Evolutionary conservation across 2,888 invertebrate species (phyloP), one percentile per base, ranked within the genome.

Genomic region (Dryocosmus kuriphilus): DNA sequence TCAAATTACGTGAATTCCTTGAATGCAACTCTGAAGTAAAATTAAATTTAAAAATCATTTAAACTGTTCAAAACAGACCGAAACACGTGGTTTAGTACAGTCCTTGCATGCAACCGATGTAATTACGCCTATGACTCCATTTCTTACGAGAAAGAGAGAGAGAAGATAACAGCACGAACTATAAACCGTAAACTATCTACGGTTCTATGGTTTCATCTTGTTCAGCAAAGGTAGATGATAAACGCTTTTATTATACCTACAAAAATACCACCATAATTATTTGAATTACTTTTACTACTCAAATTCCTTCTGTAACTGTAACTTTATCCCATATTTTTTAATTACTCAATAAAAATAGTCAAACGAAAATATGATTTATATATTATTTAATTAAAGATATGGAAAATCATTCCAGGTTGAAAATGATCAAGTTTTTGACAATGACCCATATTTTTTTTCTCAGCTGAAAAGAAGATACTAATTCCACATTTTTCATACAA

Each of bases 111-210:
- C 11, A 30, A 27, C 22, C n/a, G 46, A 71, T 1, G 16, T 22
- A 41, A 65, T 27, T 71, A 71, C 46, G 67, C 67, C 67, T 51
- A 71, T 71, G 67, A 71, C 30, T 46, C 46, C 19, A 51, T 71
- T 71, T 71, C 51, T 71, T 51, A 51, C 2, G 38, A 14, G 38
- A 16, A 11, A 41, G 41, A 67, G 38, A 65, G 38, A 46, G 24
- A 67, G 22, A 67, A 67, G 41, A 67, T 46, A 67, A 67, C 27
- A 71, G 16, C 27, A 41, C 19, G 24, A 67, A 46, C 65, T 41
- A 27, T 67, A 71, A 71, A 27, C 46, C 19, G 57, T 71, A 71
- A 46, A 71, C n/a, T 51, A 71, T 71, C 46, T 46, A 61, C 14
- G 30, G 61, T 30, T 61, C 30, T 61, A 62, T 32, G 19, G n/a